Evolutionary conservation across 2,113 vertebrate genomes (phyloP).

Genomic region (Parotia lawesii): DNA sequence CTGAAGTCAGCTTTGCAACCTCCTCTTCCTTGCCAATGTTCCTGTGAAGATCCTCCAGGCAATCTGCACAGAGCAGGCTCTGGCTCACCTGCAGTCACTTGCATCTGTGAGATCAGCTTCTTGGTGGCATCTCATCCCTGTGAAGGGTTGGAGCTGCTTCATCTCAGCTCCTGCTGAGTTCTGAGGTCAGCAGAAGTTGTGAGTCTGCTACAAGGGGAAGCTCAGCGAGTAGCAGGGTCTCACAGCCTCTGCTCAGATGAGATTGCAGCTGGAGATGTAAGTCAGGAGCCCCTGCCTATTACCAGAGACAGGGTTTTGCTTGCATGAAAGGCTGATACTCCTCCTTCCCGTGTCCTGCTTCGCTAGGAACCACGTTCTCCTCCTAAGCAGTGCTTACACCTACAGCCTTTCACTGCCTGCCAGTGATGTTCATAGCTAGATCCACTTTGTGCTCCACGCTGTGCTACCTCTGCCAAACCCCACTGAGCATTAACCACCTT

Average conservation of each 20-base stretch:
- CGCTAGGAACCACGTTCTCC: background rate
- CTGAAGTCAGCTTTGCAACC: background rate
- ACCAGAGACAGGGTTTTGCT: background rate
- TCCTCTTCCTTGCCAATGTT: constrained; percentile 15
- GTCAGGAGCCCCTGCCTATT: background rate
- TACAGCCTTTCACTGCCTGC: background rate
- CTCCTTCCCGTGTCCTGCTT: background rate
- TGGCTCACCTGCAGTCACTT: constrained; percentile 27
- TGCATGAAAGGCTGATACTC: background rate
- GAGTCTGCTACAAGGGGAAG: background rate
- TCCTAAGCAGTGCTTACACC: background rate
- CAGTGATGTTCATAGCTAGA: background rate
- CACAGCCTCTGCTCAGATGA: background rate
- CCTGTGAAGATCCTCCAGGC: constrained; percentile 48
- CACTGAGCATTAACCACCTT: background rate
- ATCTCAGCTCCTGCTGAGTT: constrained; percentile 26
- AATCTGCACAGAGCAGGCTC: background rate
- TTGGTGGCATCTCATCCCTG: constrained; percentile 9
- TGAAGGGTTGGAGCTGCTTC: constrained; percentile 35
- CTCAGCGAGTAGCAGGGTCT: background rate
- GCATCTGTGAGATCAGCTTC: constrained; percentile 14
- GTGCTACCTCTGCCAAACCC: background rate
- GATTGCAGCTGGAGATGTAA: background rate
- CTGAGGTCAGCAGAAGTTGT: constrained; percentile 25
- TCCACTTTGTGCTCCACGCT: background rate